Evolutionary conservation across 2,888 invertebrate genomes (phyloP), one percentile per base, ranked within the genome.

Genomic region (Myopa testacea): DNA sequence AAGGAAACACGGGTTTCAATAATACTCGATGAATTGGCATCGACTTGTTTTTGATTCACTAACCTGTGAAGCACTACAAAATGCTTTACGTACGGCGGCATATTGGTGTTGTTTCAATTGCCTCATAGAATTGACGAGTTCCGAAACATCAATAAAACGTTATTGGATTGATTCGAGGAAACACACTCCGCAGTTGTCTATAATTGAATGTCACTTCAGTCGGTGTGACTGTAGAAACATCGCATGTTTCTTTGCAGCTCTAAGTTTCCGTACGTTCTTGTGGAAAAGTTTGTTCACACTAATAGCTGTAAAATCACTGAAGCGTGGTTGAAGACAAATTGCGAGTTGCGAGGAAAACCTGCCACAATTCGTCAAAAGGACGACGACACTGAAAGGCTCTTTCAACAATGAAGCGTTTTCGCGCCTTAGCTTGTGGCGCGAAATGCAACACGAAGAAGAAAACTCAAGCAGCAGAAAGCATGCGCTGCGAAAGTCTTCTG

Each of bases 271-370:
- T 78, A 37, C 67, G 58, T 45, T n/a, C 19, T 26, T 40, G 67
- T n/a, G n/a, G 70, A 78, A 80, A 77, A 81, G 81, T 81, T 81
- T 78, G 79, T 63, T 77, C 81, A 79, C 81, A 63, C 75, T 79
- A 80, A 82, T 80, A 79, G 81, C 78, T 81, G 80, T 78, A 77
- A 63, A 78, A 79, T 80, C 79, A 83, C 82, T 82, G 81, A 81
- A 55, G 16, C 45, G 40, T 26, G 38, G 14, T 19, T 16, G 60
- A 74, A 60, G 58, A n/a, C 60, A 77, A 80, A 77, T 74, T 77
- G 77, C 76, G 77, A 65, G n/a, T n/a, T n/a, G n/a, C n/a, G n/a
- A n/a, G n/a, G 77, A 60, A 78, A 77, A 65, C 74, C 76, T 71
- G 34, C 5, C 63, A 63, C 2, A 34, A 19, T 8, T 45, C 73